Evolutionary conservation across 2,113 vertebrate species (phyloP).

Genomic region (Sylvia atricapilla): DNA sequence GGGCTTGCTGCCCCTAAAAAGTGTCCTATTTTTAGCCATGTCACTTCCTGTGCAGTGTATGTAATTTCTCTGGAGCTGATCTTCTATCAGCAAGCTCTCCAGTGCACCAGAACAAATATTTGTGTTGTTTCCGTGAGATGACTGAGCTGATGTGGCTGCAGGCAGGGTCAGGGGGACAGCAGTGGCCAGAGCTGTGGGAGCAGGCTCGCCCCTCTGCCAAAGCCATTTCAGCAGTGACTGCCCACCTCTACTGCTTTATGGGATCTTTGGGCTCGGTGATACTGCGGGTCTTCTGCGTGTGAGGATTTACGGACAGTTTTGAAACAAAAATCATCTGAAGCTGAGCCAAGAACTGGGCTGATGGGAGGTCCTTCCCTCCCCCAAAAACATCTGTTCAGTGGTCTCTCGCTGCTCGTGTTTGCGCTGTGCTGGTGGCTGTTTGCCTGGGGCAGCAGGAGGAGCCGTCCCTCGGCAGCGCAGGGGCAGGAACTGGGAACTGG

Average conservation of each 20-base stretch:
- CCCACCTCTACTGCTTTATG: background rate
- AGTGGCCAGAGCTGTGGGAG: background rate
- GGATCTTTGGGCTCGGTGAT: fast-evolving
- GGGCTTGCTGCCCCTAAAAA: background rate
- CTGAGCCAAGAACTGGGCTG: background rate
- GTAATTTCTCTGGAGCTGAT: background rate
- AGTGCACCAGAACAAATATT: background rate
- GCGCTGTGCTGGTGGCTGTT: background rate
- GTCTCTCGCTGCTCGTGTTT: background rate
- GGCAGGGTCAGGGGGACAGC: background rate
- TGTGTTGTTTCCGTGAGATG: background rate
- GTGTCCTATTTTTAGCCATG: background rate
- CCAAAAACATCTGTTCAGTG: background rate
- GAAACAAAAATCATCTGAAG: background rate
- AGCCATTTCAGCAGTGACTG: background rate
- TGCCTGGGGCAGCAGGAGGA: background rate
- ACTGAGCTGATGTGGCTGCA: background rate
- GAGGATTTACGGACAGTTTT: background rate
- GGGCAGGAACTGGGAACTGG: background rate
- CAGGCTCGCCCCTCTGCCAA: background rate
- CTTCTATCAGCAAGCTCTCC: background rate
- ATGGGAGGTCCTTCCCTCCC: background rate
- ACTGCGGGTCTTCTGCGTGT: background rate
- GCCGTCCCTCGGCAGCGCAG: background rate
- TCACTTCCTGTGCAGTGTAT: background rate